phyloP scores from a whole-genome alignment of 1,140 invertebrate genomes.

The Phymastichus coffea region DNA sequence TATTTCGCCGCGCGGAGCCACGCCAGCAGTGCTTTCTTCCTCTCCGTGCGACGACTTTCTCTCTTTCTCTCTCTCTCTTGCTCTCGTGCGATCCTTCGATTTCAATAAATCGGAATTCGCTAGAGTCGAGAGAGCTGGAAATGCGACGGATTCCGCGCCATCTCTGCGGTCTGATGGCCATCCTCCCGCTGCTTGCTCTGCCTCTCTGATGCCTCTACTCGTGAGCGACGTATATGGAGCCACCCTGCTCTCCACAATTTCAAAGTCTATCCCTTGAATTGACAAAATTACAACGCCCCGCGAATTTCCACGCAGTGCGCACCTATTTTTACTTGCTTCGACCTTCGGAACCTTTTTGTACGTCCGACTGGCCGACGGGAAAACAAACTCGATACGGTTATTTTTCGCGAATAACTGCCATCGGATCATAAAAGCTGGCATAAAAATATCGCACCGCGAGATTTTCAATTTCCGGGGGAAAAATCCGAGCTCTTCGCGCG shows the following conservation, averaged over 20 bases:
- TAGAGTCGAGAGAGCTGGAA: conserved; percentile 10
- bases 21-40: too few relatives aligned
- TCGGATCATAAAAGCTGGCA: too few relatives aligned
- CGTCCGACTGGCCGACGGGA: too few relatives aligned
- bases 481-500: conserved; percentile 17
- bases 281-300: conserved; percentile 20
- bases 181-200: conserved; percentile 5
- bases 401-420: too few relatives aligned
- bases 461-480: conserved; percentile 25
- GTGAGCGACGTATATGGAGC: conserved; percentile 3
- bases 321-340: too few relatives aligned
- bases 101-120: conserved; percentile 37
- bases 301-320: not conserved
- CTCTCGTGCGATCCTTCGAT: conserved; percentile 37
- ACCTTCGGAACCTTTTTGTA: too few relatives aligned
- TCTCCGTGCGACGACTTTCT: too few relatives aligned
- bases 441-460: too few relatives aligned
- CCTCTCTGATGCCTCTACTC: not conserved
- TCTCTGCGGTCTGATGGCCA: too few relatives aligned
- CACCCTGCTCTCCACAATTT: not conserved
- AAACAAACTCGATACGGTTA: too few relatives aligned
- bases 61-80: not conserved
- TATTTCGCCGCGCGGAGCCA: conserved; percentile 40
- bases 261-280: conserved; percentile 21
- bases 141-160: conserved; percentile 16